Evolutionary conservation across 92 coral and sea anemone genomes (phyloP).

Genomic region (Epizoanthus ramosus): DNA sequence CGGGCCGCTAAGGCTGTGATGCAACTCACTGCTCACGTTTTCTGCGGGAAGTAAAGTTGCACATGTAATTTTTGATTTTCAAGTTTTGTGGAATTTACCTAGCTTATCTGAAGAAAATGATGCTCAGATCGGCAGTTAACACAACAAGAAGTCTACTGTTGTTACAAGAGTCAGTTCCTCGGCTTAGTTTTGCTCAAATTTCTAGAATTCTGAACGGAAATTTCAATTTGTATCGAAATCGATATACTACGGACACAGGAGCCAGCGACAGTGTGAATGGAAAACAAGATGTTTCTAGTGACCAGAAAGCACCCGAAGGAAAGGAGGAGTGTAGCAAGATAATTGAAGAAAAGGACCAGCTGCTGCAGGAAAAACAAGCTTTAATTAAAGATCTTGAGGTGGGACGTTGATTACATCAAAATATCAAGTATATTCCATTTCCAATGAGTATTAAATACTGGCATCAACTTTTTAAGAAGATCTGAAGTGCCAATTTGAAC

Average conservation of each 20-base stretch:
- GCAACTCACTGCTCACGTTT: no score
- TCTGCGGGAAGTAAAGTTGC: no score
- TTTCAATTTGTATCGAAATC: constrained; percentile 23
- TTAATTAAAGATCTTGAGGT: constrained; percentile 90
- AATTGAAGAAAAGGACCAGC: constrained; percentile 69
- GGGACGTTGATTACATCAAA: neutral
- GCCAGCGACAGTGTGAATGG: constrained; percentile 11
- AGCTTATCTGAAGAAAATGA: neutral
- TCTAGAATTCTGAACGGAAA: constrained; percentile 1
- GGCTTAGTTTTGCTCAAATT: constrained; percentile 8
- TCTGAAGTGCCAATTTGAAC: no score
- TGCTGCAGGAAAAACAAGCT: constrained; percentile 81
- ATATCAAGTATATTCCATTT: no score
- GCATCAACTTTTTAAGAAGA: no score
- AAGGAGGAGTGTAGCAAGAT: constrained; percentile 20
- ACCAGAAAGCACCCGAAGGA: neutral
- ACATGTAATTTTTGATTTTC: no score
- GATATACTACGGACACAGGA: constrained; percentile 2
- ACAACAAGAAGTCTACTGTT: constrained; percentile 6
- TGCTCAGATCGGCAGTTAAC: constrained; percentile 16
- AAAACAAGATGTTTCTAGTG: neutral
- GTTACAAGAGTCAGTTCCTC: constrained; percentile 9
- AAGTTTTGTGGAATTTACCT: no score
- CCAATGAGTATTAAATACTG: no score
- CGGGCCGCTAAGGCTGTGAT: no score